Evolutionary conservation across 2,797 vertebrate genomes (phyloP).

Genomic region (Micromesistius poutassou): DNA sequence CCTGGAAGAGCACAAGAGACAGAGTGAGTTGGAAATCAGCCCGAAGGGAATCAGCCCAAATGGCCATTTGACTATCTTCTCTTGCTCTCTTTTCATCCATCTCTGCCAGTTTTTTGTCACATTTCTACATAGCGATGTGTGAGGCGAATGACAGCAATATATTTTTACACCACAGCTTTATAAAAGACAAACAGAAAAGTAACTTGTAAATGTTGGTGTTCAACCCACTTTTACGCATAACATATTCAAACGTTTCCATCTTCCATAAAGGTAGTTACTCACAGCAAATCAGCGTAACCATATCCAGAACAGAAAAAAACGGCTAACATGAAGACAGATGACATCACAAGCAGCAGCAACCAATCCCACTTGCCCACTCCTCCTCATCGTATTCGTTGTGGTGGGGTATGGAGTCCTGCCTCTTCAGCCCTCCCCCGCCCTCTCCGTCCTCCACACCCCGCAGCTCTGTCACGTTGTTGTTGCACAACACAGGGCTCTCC

Average conservation of each 20-base stretch:
- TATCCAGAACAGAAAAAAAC: not conserved
- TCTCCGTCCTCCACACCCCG: slow-evolving; percentile 62
- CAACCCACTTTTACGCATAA: not conserved
- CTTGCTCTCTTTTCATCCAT: not conserved
- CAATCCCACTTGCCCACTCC: slow-evolving; percentile 86
- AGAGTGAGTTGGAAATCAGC: not conserved
- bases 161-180: not conserved
- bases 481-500: slow-evolving; percentile 67
- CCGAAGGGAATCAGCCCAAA: slow-evolving; percentile 36
- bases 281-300: not conserved
- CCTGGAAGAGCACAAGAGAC: slow-evolving; percentile 76
- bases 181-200: not conserved
- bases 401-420: slow-evolving; percentile 90
- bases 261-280: not conserved
- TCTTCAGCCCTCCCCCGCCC: slow-evolving; percentile 53
- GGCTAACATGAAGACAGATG: not conserved
- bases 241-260: not conserved
- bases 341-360: not conserved
- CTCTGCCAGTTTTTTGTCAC: not conserved
- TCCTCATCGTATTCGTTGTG: slow-evolving; percentile 95
- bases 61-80: slow-evolving; percentile 1
- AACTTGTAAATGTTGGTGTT: not conserved
- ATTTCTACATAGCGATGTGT: not conserved
- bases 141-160: not conserved
- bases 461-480: slow-evolving; percentile 63